Conservation (phyloP, 2,797 vertebrate species). For the Iguana delicatissima region DNA sequence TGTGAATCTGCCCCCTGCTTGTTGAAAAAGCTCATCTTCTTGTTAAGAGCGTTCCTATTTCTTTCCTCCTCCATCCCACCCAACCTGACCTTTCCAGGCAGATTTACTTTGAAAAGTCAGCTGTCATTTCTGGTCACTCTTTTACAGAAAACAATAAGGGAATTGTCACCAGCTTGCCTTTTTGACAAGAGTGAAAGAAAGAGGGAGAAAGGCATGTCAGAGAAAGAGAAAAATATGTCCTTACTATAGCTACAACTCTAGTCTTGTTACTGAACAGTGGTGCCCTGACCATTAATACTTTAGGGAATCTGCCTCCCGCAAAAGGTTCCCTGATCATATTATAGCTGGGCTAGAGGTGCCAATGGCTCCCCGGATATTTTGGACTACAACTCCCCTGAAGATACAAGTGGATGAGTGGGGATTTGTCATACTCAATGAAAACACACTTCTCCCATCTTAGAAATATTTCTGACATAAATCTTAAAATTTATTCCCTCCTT, state of each 20-base stretch:
- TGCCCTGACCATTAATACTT: neutral
- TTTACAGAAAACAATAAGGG: neutral
- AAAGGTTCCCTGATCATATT: neutral
- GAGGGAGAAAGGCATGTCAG: neutral
- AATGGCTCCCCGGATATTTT: neutral
- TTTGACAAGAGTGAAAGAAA: neutral
- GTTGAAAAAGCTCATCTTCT: slow-evolving; percentile 44
- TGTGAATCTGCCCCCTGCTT: slow-evolving; percentile 45
- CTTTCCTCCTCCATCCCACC: neutral
- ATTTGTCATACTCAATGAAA: too few relatives aligned
- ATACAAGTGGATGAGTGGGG: neutral
- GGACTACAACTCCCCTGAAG: neutral
- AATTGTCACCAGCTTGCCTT: slow-evolving; percentile 8
- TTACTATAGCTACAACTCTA: neutral
- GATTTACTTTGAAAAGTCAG: slow-evolving; percentile 21
- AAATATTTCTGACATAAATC: too few relatives aligned
- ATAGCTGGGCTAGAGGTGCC: neutral
- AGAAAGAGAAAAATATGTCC: neutral
- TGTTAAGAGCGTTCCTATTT: slow-evolving; percentile 45
- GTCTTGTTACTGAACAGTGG: neutral
- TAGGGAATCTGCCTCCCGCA: neutral
- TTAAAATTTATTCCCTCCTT: too few relatives aligned
- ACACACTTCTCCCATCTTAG: too few relatives aligned
- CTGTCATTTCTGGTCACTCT: slow-evolving; percentile 35
- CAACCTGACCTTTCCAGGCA: neutral